Percentiles rank a stretch among this genome's conserved stretches.
phyloP scores from a whole-genome alignment of 2,797 vertebrate species.

The Leptoclinus maculatus region DNA sequence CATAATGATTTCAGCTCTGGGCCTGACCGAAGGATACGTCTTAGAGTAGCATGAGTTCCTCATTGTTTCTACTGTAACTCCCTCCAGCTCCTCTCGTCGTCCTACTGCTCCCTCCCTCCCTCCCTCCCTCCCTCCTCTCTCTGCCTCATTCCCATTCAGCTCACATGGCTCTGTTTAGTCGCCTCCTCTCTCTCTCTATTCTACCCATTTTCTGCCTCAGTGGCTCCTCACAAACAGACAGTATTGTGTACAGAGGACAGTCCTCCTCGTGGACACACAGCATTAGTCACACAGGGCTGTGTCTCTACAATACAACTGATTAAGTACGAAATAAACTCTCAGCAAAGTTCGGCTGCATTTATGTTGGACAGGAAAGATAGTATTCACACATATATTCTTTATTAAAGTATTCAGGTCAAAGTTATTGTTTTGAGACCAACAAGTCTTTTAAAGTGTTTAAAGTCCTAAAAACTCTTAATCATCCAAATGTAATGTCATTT shows the following conservation, averaged over 20 bases:
- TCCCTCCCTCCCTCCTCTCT: neutral
- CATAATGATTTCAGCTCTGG: neutral
- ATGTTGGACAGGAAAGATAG: neutral
- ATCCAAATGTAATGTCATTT: too few species aligned
- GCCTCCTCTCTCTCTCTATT: conserved; percentile 40
- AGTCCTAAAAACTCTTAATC: too few species aligned
- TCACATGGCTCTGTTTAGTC: conserved; percentile 27
- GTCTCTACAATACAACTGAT: neutral
- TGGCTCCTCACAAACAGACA: conserved; percentile 48
- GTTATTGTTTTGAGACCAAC: neutral
- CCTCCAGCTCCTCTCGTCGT: neutral
- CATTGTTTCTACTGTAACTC: neutral
- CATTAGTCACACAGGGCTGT: conserved; percentile 37
- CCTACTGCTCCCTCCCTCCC: neutral
- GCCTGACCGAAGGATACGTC: neutral
- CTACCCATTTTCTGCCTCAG: conserved; percentile 54
- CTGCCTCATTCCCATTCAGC: conserved; percentile 15
- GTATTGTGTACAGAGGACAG: conserved; percentile 22
- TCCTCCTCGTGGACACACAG: conserved; percentile 12
- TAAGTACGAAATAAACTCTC: neutral
- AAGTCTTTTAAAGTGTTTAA: too few species aligned
- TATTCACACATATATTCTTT: too few species aligned
- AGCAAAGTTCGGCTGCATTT: neutral
- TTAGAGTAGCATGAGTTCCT: neutral
- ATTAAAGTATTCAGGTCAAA: neutral